Evolutionary conservation across 2,113 vertebrate species (phyloP), one percentile per base, ranked within the genome.

Genomic region (Phycodurus eques): DNA sequence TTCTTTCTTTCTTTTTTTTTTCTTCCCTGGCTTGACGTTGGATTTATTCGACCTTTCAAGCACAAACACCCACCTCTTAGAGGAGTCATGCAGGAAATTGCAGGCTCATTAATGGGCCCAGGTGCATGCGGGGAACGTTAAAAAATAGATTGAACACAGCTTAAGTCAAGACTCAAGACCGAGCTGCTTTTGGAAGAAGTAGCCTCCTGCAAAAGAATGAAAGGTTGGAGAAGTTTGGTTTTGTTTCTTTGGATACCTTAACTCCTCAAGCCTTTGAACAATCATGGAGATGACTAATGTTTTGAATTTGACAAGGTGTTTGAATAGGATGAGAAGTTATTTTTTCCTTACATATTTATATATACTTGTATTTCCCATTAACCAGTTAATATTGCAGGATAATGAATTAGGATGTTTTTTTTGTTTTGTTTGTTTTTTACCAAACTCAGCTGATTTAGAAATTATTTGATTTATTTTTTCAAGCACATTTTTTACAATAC

Each of bases 151-250:
- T 67, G 56, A 71, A 74, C 65, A 56, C 54, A 47, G 33, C 61
- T 73, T 65, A 44, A 76, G 72, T 72, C 53, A 79, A 77, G 49
- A 68, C 4, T 39, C 35, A 6, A 39, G 35, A 3, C 43, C 60
- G 27, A 63, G 70, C 14, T 56, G 0, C 27, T 54, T 43, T 72
- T 54, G 56, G 70, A 39, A 43, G 33, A 71, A 2, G n/a, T 8
- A 60, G 35, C 56, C 67, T 71, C 61, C 20, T 15, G 14, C 15
- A 35, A 35, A 61, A 61, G 6, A 8, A 35, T 17, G 15, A 15
- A 17, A 33, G n/a, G 53, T 56, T 56, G 27, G 27, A 60, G 31
- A 35, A 14, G 15, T 57, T 27, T 27, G 5, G 0, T 33, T 60
- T 59, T 33, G 6, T 57, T 59, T 56, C 10, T 56, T 11, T n/a